Percentiles rank a stretch among this genome's conserved stretches.
Conservation (phyloP, 2,888 invertebrate genomes). For the Drosophila prolongata region DNA sequence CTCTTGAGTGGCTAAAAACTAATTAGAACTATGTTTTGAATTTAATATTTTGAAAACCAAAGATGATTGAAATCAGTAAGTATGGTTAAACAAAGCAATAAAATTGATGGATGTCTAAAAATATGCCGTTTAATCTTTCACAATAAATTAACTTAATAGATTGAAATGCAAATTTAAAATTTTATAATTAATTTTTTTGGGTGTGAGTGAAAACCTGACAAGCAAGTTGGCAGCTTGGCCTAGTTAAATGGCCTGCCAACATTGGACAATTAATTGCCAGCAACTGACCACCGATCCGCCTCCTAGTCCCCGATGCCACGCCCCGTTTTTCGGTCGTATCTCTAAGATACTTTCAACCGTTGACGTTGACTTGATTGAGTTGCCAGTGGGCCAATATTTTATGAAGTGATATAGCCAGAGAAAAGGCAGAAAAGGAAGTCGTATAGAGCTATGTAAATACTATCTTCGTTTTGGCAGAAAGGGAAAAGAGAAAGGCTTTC, state of each 20-base stretch:
- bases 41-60: too few relatives aligned
- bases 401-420: not conserved
- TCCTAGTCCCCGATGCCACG: not conserved
- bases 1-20: too few relatives aligned
- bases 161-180: not conserved
- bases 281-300: constrained; percentile 7
- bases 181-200: not conserved
- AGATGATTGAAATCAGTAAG: too few relatives aligned
- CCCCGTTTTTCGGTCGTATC: not conserved
- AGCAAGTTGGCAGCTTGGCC: constrained; percentile 27
- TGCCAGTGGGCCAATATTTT: constrained; percentile 13
- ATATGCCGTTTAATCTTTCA: too few relatives aligned
- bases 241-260: constrained; percentile 25
- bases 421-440: not conserved
- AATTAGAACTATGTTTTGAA: too few relatives aligned
- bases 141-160: too few relatives aligned
- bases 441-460: not conserved
- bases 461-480: not conserved
- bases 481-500: constrained; percentile 1
- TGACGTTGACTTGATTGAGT: constrained; percentile 27
- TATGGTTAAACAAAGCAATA: too few relatives aligned
- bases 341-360: constrained; percentile 12
- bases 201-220: not conserved
- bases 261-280: constrained; percentile 33
- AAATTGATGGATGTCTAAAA: too few relatives aligned